These are phyloP conservation scores for Drosophila asahinai DNA, from an alignment of 1,140 invertebrate species.

Conservation along the genomic window DNA sequence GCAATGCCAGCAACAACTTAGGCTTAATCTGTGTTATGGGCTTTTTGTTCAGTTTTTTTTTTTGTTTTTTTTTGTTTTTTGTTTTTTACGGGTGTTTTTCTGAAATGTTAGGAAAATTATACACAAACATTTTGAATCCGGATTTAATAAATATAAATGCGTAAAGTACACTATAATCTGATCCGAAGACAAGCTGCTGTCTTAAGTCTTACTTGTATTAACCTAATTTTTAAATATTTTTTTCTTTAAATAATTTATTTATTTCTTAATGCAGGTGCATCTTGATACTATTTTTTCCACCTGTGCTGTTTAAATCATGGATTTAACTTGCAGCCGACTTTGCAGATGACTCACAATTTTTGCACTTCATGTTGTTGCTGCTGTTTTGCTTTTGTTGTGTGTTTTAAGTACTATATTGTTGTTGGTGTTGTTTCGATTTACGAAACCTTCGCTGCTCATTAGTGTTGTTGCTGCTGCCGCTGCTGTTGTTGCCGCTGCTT, in stretches of 20 bases:
- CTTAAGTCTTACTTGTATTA: not conserved
- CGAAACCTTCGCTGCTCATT: constrained; percentile 58
- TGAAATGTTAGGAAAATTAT: too few species aligned
- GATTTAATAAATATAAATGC: too few species aligned
- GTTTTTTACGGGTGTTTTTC: too few species aligned
- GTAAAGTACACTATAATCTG: too few species aligned
- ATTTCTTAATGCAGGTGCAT: not conserved
- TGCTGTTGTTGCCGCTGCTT: constrained; percentile 31
- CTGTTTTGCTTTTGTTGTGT: constrained; percentile 64
- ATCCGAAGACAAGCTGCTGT: too few species aligned
- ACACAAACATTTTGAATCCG: too few species aligned
- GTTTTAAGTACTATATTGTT: constrained; percentile 68
- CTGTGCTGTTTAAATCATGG: constrained; percentile 23
- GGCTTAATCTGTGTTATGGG: too few species aligned
- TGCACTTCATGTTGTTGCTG: constrained; percentile 51
- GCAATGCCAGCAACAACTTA: too few species aligned
- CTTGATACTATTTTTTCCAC: not conserved
- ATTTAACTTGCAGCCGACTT: constrained; percentile 57
- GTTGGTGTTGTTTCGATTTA: constrained; percentile 68
- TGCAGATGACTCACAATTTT: constrained; percentile 77
- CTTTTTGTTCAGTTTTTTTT: not conserved
- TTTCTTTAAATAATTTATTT: not conserved
- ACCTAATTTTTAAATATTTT: not conserved
- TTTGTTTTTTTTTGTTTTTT: too few species aligned
- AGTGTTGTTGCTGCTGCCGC: constrained; percentile 44